These are phyloP conservation scores for Chanos chanos DNA, from an alignment of 2,797 vertebrate genomes.

Conservation along the genomic window DNA sequence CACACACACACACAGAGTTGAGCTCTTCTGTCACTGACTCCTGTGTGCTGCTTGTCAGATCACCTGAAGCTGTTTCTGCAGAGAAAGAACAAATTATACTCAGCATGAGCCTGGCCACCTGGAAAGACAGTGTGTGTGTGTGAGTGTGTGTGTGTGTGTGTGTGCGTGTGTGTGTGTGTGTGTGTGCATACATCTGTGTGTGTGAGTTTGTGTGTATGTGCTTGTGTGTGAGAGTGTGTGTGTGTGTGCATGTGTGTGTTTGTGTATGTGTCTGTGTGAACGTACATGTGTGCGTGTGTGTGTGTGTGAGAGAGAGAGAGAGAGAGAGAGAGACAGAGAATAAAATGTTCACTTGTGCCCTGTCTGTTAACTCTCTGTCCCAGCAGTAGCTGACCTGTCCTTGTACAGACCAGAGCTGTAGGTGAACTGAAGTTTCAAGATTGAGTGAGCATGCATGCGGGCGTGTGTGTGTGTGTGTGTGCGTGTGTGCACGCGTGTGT, in stretches of 20 bases:
- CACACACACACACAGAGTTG: neutral
- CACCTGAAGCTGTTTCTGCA: conserved; percentile 36
- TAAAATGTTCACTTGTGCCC: conserved; percentile 15
- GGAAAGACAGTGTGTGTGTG: conserved; percentile 27
- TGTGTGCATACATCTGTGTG: conserved; percentile 6
- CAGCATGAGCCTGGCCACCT: conserved; percentile 20
- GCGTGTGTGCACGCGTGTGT: conserved; percentile 17
- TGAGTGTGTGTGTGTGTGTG: conserved; percentile 25
- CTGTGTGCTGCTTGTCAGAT: conserved; percentile 11
- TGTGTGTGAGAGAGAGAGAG: conserved; percentile 18
- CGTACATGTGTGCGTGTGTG: neutral
- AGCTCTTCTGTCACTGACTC: neutral
- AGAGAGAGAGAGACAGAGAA: conserved; percentile 42
- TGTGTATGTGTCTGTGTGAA: conserved; percentile 36
- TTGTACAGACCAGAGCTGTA: conserved; percentile 23
- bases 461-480: neutral
- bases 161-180: conserved; percentile 27
- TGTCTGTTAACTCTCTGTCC: conserved; percentile 20
- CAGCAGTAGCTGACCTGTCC: conserved; percentile 28
- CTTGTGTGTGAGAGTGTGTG: conserved; percentile 44
- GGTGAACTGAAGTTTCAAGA: conserved; percentile 12
- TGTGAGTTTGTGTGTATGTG: conserved; percentile 10
- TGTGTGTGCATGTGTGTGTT: conserved; percentile 21
- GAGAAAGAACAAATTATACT: conserved; percentile 27
- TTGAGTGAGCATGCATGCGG: too few relatives aligned